Percentiles rank a stretch among this genome's conserved stretches.
Conservation (phyloP, 2,888 invertebrate genomes). For the Neelides folsomi region DNA sequence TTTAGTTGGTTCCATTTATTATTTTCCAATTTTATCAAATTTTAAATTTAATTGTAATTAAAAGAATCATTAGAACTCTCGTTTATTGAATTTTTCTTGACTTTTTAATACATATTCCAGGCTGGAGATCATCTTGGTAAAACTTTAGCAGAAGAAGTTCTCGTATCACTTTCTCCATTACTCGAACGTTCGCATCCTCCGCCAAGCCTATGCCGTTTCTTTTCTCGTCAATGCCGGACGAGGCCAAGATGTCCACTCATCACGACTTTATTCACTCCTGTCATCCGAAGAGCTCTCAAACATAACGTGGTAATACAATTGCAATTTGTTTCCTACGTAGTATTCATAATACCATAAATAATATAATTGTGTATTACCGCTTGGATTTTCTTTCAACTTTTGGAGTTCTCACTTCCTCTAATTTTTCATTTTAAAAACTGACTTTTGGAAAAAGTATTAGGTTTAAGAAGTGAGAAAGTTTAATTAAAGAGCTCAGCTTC, state of each 20-base stretch:
- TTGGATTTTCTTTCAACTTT: too few species aligned
- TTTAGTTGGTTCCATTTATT: too few species aligned
- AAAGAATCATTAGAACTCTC: too few species aligned
- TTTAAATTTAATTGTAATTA: too few species aligned
- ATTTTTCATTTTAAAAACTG: too few species aligned
- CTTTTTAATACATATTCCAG: slow-evolving; percentile 6
- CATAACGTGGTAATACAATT: slow-evolving; percentile 50
- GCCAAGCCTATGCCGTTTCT: slow-evolving; percentile 48
- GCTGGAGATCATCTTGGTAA: slow-evolving; percentile 40
- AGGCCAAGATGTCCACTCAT: slow-evolving; percentile 56
- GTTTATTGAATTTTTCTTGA: too few species aligned
- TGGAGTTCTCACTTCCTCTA: too few species aligned
- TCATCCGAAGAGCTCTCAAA: slow-evolving; percentile 62
- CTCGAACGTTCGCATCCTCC: slow-evolving; percentile 52
- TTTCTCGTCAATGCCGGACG: slow-evolving; percentile 50
- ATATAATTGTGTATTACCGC: too few species aligned
- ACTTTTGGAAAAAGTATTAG: too few species aligned
- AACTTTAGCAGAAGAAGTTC: slow-evolving; percentile 42
- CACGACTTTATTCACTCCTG: slow-evolving; percentile 55
- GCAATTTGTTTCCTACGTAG: slow-evolving; percentile 7
- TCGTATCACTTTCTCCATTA: slow-evolving; percentile 48
- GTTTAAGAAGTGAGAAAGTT: too few species aligned
- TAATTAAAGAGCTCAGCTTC: too few species aligned
- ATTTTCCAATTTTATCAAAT: too few species aligned
- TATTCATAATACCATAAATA: background rate